phyloP scores from a whole-genome alignment of 2,113 vertebrate genomes.

The Rhabdornis inornatus region DNA sequence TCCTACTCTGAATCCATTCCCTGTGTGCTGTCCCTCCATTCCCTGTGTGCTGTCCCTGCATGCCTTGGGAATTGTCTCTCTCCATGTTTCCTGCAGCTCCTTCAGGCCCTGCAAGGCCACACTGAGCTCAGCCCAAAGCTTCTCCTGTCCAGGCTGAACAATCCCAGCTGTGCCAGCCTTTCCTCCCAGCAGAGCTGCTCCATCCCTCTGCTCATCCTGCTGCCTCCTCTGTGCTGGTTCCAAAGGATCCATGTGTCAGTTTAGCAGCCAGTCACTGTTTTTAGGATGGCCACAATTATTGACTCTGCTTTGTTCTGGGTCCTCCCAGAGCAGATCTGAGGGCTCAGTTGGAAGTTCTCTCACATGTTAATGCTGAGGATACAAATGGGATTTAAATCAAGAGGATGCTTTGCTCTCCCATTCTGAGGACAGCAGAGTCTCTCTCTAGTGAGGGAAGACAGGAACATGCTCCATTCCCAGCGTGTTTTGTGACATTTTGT shows the following conservation, averaged over 20 bases:
- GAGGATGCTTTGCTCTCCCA: not conserved
- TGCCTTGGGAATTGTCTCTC: too few relatives aligned
- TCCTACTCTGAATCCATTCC: too few relatives aligned
- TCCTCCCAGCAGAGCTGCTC: not conserved
- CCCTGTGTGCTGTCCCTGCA: too few relatives aligned
- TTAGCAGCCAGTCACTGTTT: not conserved
- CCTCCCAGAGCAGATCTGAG: not conserved
- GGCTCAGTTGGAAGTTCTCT: not conserved
- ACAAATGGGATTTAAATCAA: not conserved
- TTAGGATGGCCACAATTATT: not conserved
- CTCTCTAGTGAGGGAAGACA: not conserved
- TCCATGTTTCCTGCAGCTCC: too few relatives aligned
- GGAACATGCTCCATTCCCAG: not conserved
- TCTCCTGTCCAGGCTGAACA: not conserved
- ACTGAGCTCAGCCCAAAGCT: too few relatives aligned
- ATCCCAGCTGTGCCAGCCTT: not conserved
- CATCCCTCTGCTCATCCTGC: not conserved
- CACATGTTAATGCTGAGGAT: not conserved
- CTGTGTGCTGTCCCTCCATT: too few relatives aligned
- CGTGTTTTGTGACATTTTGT: fast-evolving
- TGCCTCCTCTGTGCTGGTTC: not conserved
- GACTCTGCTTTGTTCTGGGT: not conserved
- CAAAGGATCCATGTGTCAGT: not conserved
- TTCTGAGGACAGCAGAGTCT: not conserved
- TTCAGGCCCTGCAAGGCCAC: too few relatives aligned